Percentiles rank a stretch among this genome's conserved stretches.
Conservation (phyloP, 2,888 invertebrate species). For the Synergus laeviventris region DNA sequence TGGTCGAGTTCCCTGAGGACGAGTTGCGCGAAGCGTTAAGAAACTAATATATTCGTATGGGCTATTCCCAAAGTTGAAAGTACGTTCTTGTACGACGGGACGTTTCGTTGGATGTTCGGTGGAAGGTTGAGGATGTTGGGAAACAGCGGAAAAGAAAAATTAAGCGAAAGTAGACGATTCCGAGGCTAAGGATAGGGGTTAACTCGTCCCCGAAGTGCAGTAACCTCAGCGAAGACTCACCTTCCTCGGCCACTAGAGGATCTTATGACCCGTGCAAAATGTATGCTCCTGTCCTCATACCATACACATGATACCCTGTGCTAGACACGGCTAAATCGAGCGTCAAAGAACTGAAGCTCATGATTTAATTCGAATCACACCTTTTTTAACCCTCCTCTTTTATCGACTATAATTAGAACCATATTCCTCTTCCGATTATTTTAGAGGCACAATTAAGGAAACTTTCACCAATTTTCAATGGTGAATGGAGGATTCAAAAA, state of each 20-base stretch:
- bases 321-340: conserved; percentile 62
- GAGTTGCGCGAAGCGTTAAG: conserved; percentile 24
- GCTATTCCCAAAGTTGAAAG: conserved; percentile 18
- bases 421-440: not conserved
- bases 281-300: conserved; percentile 62
- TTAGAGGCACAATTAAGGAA: not conserved
- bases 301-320: not conserved
- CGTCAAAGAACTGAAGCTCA: conserved; percentile 52
- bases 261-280: conserved; percentile 73
- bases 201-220: conserved; percentile 73
- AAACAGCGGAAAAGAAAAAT: conserved; percentile 37
- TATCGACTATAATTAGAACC: conserved; percentile 1
- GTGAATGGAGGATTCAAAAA: not conserved
- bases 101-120: conserved; percentile 52
- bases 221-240: conserved; percentile 68
- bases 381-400: conserved; percentile 30
- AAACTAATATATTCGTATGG: conserved; percentile 29
- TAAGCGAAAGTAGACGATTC: conserved; percentile 41
- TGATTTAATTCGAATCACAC: conserved; percentile 62
- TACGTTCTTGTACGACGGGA: conserved; percentile 30
- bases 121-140: conserved; percentile 57
- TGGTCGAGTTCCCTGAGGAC: conserved; percentile 7
- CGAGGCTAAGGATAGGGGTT: conserved; percentile 61
- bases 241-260: conserved; percentile 59
- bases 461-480: too few relatives aligned